These are phyloP conservation scores for Chloropsis cyanopogon DNA, from an alignment of 2,113 vertebrate species.

Conservation along the genomic window DNA sequence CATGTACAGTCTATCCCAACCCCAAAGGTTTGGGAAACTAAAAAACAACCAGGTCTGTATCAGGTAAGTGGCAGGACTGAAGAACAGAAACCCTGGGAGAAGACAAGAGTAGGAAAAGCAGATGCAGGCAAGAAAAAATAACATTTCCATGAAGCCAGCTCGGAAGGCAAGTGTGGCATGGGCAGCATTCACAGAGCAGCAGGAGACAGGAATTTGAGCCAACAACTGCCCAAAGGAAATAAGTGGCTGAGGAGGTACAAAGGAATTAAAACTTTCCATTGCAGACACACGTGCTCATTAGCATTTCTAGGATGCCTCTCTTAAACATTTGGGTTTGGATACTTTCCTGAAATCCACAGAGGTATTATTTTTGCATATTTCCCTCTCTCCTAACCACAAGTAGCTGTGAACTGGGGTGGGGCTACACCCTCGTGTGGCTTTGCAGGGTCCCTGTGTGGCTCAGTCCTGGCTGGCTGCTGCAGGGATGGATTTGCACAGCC, in stretches of 20 bases:
- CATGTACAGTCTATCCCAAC: neutral
- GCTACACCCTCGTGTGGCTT: rapidly evolving
- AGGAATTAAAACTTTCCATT: neutral
- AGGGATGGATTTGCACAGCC: neutral
- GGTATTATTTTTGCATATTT: rapidly evolving
- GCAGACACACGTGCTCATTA: neutral
- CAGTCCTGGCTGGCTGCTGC: neutral
- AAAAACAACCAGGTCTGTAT: neutral
- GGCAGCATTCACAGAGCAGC: too few species aligned
- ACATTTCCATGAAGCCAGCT: neutral
- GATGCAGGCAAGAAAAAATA: neutral
- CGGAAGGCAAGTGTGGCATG: rapidly evolving
- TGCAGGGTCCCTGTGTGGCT: neutral
- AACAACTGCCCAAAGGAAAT: neutral
- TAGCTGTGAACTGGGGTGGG: neutral
- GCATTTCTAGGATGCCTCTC: neutral
- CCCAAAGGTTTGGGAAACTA: rapidly evolving
- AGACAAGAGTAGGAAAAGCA: neutral
- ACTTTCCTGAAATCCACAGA: neutral
- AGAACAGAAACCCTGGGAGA: neutral
- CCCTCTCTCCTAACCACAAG: rapidly evolving
- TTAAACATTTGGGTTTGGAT: neutral
- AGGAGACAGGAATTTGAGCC: neutral
- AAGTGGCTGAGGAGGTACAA: neutral
- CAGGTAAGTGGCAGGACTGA: neutral